Conservation (phyloP, 1,140 invertebrate genomes). For the Bombus fervidus region DNA sequence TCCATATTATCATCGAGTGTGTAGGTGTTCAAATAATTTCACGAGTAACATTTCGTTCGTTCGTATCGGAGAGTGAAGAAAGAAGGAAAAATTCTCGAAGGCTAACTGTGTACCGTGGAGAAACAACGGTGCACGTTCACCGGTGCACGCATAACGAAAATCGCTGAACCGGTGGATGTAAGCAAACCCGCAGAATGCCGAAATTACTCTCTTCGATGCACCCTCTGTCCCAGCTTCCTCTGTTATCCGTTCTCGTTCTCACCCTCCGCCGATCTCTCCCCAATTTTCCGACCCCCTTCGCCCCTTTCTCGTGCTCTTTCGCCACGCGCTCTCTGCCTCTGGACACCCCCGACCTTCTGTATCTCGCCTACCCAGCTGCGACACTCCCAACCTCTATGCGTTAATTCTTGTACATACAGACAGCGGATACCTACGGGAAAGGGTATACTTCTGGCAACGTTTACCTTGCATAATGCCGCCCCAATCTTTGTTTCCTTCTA, state of each 20-base stretch:
- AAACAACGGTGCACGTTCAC: constrained; percentile 50
- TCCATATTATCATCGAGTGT: too few species aligned
- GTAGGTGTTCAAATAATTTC: too few species aligned
- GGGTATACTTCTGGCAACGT: constrained; percentile 60
- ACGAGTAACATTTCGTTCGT: neutral
- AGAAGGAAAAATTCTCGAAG: constrained; percentile 35
- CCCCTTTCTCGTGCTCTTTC: constrained; percentile 33
- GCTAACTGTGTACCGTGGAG: constrained; percentile 5
- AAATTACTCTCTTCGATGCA: constrained; percentile 80
- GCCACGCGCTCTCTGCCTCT: constrained; percentile 47
- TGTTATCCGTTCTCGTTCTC: constrained; percentile 72
- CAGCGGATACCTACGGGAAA: constrained; percentile 62
- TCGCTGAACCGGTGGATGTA: constrained; percentile 78
- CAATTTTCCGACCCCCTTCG: constrained; percentile 34
- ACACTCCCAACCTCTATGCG: constrained; percentile 78
- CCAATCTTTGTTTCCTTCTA: constrained; percentile 61
- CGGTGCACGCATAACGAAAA: constrained; percentile 61
- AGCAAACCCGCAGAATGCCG: constrained; percentile 80
- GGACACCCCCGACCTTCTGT: constrained; percentile 71
- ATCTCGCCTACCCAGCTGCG: constrained; percentile 77
- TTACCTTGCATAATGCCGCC: constrained; percentile 70
- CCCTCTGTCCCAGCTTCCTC: constrained; percentile 73
- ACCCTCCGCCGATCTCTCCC: constrained; percentile 52
- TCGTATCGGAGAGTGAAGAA: neutral
- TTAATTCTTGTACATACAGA: constrained; percentile 78